Evolutionary conservation across 1,140 invertebrate genomes (phyloP), one percentile per base, ranked within the genome.

Genomic region (Drosophila pseudoananassae): DNA sequence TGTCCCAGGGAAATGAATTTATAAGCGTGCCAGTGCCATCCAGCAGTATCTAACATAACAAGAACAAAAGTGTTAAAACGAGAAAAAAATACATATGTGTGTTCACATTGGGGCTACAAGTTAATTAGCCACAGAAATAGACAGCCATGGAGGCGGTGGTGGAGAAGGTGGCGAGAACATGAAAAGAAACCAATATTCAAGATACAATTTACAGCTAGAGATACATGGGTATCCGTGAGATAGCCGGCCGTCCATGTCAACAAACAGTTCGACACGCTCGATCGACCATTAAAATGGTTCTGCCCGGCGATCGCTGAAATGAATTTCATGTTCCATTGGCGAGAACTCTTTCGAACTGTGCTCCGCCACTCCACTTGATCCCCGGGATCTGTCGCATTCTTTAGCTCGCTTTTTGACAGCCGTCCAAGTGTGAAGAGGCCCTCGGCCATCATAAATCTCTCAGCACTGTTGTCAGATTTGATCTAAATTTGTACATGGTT

Each of bases 121-220:
- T 85, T 85, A 85, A 85, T 85, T 87, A 85, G 82, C 82, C 82
- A 78, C 74, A 75, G 56, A 75, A 76, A 76, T 80, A 81, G 56
- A 63, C 49, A 47, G 45, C 33, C 20, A 47, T 31, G 25, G 40
- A 0, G 36, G 20, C 47, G 33, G 40, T 0, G 36, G 20, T 38
- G 33, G 40, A 6, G 23, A 51, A 63, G 58, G 12, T 38, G 57
- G 69, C 56, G 69, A 54, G 71, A 74, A 74, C 59, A 74, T 75
- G 70, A 75, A 75, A 75, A 74, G 59, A 73, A 73, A 61, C 45
- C 50, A 61, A 52, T 63, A 63, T 54, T 15, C 27, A n/a, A 72
- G 68, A 50, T 72, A 71, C 65, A 63, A 72, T 65, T 65, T 56
- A 78, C 52, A 46, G 80, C 65, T 53, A 68, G 40, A 40, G 14